phyloP scores from a whole-genome alignment of 2,113 vertebrate species.

The Fukomys damarensis region DNA sequence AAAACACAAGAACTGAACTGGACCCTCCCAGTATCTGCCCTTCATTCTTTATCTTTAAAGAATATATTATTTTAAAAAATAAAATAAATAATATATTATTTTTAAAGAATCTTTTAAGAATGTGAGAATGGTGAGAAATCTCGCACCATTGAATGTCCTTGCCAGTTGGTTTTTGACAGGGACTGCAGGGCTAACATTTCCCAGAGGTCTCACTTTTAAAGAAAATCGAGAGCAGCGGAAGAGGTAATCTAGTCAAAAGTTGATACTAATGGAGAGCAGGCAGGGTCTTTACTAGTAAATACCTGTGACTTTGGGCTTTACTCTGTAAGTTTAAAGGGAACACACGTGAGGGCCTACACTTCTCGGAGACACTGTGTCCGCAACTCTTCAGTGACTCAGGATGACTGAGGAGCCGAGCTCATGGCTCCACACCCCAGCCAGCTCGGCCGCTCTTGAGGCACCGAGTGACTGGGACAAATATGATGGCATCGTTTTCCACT shows the following conservation, averaged over 20 bases:
- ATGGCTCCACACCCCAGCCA: not conserved
- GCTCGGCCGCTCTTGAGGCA: not conserved
- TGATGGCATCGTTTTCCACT: not conserved
- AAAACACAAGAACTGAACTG: not conserved
- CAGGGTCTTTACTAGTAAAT: not conserved
- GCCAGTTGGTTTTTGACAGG: not conserved
- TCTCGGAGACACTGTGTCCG: not conserved
- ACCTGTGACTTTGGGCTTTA: not conserved
- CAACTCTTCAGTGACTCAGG: not conserved
- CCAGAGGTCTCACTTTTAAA: not conserved
- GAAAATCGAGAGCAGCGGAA: not conserved
- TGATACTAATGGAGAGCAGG: not conserved
- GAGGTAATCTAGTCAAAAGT: not conserved
- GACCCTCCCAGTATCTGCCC: not conserved
- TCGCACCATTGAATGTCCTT: not conserved
- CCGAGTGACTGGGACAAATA: not conserved
- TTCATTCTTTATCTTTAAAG: not conserved
- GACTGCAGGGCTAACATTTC: not conserved
- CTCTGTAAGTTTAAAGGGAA: slow-evolving; percentile 1
- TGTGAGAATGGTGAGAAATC: not conserved
- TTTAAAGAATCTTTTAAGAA: not conserved
- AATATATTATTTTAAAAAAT: not conserved
- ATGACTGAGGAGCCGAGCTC: not conserved
- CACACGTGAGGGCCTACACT: not conserved
- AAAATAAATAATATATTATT: not conserved